phyloP scores from a whole-genome alignment of 2,113 vertebrate species.

The Nothoprocta perdicaria region DNA sequence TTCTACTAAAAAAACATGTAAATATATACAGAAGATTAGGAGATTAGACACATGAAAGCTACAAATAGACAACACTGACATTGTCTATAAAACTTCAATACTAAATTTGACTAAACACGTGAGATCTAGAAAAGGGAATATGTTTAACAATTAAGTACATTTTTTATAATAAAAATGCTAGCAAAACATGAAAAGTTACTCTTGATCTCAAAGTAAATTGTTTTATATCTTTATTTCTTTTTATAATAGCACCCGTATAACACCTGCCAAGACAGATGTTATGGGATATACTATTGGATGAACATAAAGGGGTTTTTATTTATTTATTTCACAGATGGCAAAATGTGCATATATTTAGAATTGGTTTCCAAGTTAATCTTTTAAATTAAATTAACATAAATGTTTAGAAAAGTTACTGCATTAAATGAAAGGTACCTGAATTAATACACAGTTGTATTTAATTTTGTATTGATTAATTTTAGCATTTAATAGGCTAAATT shows the following conservation, averaged over 20 bases:
- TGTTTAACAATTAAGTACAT: neutral
- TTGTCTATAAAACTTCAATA: neutral
- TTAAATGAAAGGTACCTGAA: neutral
- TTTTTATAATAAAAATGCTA: neutral
- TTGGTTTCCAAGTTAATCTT: neutral
- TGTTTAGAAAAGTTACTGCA: neutral
- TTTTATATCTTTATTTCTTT: neutral
- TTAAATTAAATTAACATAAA: neutral
- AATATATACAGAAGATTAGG: accelerated
- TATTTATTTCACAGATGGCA: neutral
- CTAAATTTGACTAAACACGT: neutral
- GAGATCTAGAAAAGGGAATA: neutral
- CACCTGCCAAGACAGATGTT: neutral
- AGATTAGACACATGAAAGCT: neutral
- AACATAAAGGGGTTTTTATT: neutral
- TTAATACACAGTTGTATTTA: neutral
- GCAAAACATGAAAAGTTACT: neutral
- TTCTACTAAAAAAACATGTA: neutral
- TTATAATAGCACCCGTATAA: neutral
- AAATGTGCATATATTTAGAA: neutral
- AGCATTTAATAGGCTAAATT: neutral
- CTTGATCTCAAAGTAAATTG: neutral
- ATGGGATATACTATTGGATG: neutral
- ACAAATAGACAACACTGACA: neutral
- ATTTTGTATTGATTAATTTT: neutral